These are phyloP conservation scores for Xylocopa sonorina DNA, from an alignment of 1,140 invertebrate species.

Conservation along the genomic window DNA sequence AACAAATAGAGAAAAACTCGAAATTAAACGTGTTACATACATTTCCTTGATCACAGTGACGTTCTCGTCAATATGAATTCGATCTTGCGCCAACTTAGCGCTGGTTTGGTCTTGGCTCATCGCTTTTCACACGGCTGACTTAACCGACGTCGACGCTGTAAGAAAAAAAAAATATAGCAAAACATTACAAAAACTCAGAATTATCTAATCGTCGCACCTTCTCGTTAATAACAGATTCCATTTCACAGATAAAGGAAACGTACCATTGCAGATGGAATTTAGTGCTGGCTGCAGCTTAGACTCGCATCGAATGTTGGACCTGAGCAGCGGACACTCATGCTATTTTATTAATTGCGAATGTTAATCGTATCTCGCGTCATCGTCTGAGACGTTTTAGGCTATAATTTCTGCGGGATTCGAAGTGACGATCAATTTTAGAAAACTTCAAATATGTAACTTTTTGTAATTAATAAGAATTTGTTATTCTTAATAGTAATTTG, in stretches of 20 bases:
- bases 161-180: not conserved
- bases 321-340: not conserved
- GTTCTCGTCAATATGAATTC: constrained; percentile 27
- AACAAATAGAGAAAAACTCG: too few species aligned
- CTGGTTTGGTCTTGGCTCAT: not conserved
- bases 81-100: not conserved
- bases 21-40: too few species aligned
- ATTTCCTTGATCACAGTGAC: constrained; percentile 47
- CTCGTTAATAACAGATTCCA: not conserved
- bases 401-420: not conserved
- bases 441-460: constrained; percentile 1
- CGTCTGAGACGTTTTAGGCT: constrained; percentile 11
- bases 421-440: constrained; percentile 27
- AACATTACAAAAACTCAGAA: not conserved
- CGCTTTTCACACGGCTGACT: not conserved
- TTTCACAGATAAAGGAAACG: too few species aligned
- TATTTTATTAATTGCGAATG: not conserved
- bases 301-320: not conserved
- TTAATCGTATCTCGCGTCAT: not conserved
- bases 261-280: constrained; percentile 1
- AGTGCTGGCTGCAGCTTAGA: not conserved
- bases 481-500: too few species aligned
- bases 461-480: too few species aligned
- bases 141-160: not conserved
- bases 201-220: too few species aligned